Evolutionary conservation across 2,888 invertebrate species (phyloP).

Genomic region (Diadromus collaris): DNA sequence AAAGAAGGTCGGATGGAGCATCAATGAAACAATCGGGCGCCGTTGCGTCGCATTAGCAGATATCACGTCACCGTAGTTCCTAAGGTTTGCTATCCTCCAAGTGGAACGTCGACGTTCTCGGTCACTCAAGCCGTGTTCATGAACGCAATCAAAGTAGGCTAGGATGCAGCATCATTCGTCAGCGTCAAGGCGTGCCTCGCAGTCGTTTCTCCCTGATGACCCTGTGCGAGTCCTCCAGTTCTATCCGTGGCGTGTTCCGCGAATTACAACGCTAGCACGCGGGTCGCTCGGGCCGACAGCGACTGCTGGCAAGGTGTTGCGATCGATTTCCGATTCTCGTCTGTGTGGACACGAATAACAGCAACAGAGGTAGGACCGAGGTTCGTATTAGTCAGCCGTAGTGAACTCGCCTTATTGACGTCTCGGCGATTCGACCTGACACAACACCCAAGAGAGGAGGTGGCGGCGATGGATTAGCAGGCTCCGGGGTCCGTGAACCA

Average conservation of each 20-base stretch:
- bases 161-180: constrained; percentile 9
- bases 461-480: neutral
- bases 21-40: too few species aligned
- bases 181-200: constrained; percentile 20
- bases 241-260: constrained; percentile 12
- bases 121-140: neutral
- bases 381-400: constrained; percentile 51
- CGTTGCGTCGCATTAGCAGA: neutral
- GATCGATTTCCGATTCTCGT: constrained; percentile 58
- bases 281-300: constrained; percentile 16
- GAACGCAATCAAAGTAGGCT: neutral
- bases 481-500: constrained; percentile 7
- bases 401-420: constrained; percentile 54
- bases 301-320: constrained; percentile 44
- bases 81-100: neutral
- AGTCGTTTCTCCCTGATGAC: constrained; percentile 32
- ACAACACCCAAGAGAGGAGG: constrained; percentile 40
- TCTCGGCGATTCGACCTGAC: constrained; percentile 50
- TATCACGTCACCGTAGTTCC: neutral
- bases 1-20: too few species aligned
- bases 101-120: neutral
- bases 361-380: constrained; percentile 15
- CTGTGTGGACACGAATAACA: constrained; percentile 18
- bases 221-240: neutral
- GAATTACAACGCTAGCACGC: constrained; percentile 40